phyloP scores from a whole-genome alignment of 2,888 invertebrate genomes.

The Leucophenga montana region DNA sequence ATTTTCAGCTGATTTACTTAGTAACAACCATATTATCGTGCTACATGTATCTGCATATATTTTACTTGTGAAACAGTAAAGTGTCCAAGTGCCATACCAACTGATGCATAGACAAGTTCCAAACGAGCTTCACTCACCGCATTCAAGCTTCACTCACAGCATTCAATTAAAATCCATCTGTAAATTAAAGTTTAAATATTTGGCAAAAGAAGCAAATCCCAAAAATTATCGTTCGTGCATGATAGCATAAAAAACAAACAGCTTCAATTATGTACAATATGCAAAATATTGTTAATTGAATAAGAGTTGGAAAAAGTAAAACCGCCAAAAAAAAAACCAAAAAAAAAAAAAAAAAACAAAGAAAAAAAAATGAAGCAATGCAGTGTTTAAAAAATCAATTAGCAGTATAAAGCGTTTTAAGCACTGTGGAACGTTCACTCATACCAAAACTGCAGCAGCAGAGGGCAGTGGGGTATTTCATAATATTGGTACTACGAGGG shows the following conservation, averaged over 20 bases:
- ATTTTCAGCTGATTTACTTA: no score
- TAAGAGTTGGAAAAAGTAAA: constrained; percentile 36
- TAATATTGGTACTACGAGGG: no score
- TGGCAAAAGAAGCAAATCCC: background rate
- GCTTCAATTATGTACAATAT: constrained; percentile 44
- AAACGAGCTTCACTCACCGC: no score
- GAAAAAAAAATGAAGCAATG: constrained; percentile 10
- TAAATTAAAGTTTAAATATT: constrained; percentile 22
- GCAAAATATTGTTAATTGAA: constrained; percentile 64
- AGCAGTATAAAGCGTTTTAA: constrained; percentile 58
- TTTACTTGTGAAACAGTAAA: no score
- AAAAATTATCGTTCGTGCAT: constrained; percentile 2
- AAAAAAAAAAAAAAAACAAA: constrained; percentile 1
- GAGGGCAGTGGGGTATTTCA: background rate
- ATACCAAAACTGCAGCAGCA: background rate
- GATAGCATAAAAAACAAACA: constrained; percentile 20
- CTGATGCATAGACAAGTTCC: no score
- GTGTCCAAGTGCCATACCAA: no score
- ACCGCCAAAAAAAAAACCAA: constrained; percentile 15
- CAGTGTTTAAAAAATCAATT: constrained; percentile 59
- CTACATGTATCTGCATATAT: no score
- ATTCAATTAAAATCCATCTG: background rate
- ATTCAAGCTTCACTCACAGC: no score
- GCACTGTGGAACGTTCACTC: background rate
- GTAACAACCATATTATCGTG: no score